Conservation (phyloP, 2,797 vertebrate genomes). For the Gymnodraco acuticeps region DNA sequence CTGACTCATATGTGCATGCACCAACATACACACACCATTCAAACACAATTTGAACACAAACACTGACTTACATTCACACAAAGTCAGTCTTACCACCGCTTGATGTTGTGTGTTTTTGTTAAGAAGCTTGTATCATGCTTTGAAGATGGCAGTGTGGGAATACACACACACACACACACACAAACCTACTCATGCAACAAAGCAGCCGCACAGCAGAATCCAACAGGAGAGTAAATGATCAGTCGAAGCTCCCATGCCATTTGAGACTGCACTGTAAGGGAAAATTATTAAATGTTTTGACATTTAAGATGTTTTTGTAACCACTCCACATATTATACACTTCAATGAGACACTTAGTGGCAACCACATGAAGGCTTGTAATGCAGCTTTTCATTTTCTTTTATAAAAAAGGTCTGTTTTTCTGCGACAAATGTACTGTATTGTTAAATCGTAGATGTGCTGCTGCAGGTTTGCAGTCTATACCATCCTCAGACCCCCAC, state of each 20-base stretch:
- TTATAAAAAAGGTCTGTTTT: conserved; percentile 31
- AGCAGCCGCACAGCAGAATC: conserved; percentile 47
- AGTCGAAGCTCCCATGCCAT: conserved; percentile 44
- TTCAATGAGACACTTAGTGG: background rate
- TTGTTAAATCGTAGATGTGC: conserved; percentile 25
- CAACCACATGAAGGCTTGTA: conserved; percentile 3
- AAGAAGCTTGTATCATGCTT: conserved; percentile 68
- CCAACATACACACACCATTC: background rate
- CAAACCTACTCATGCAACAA: conserved; percentile 15
- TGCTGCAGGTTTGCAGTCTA: conserved; percentile 53
- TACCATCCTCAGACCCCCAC: conserved; percentile 43
- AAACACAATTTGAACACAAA: conserved; percentile 14
- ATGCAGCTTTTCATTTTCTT: conserved; percentile 33
- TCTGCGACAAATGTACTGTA: conserved; percentile 9
- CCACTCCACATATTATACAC: conserved; percentile 24
- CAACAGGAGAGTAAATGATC: conserved; percentile 51
- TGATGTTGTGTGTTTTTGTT: conserved; percentile 67
- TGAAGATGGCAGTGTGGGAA: conserved; percentile 39
- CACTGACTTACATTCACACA: conserved; percentile 42
- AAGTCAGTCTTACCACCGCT: conserved; percentile 52
- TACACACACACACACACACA: conserved; percentile 24
- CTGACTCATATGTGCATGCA: background rate
- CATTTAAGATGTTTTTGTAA: conserved; percentile 13
- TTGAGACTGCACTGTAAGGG: conserved; percentile 27
- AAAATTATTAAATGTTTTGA: conserved; percentile 19